Percentiles rank a stretch among this genome's conserved stretches.
Evolutionary conservation across 2,797 vertebrate species (phyloP).

Genomic region (Lemur catta): DNA sequence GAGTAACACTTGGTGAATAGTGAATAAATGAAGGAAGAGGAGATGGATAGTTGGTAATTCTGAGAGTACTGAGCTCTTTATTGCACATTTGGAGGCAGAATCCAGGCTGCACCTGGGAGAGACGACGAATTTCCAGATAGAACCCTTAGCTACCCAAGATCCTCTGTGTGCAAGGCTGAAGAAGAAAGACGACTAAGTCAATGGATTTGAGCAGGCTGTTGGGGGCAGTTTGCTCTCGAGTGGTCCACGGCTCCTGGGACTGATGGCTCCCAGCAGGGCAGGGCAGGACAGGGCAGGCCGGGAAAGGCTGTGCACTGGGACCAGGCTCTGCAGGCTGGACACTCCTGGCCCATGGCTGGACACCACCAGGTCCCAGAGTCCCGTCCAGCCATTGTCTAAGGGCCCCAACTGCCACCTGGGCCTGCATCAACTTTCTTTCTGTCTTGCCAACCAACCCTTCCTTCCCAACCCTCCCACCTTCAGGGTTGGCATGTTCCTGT

Average conservation of each 20-base stretch:
- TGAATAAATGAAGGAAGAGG: background rate
- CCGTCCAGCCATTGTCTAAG: accelerated
- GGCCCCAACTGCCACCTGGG: too few species aligned
- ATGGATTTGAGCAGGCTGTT: background rate
- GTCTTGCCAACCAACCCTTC: background rate
- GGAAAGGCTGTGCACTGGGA: accelerated
- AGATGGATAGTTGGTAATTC: background rate
- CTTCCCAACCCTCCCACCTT: background rate
- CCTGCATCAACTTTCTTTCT: background rate
- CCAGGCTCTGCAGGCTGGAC: background rate
- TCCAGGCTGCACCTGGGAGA: background rate
- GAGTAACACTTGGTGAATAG: background rate
- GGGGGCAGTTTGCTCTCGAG: background rate
- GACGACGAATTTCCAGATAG: background rate
- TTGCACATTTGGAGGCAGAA: background rate
- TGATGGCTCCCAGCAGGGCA: accelerated
- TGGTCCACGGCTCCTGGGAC: background rate
- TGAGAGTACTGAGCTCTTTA: background rate
- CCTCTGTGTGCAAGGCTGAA: accelerated
- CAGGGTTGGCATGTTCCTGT: accelerated
- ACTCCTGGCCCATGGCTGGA: accelerated
- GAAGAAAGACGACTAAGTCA: background rate
- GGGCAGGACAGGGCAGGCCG: too few species aligned
- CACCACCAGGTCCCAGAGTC: background rate
- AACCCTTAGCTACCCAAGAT: background rate